A percentile compares a stretch with the other conserved stretches of the same genome.
phyloP scores from a whole-genome alignment of 2,797 vertebrate species.

The Odontamblyopus rebecca region DNA sequence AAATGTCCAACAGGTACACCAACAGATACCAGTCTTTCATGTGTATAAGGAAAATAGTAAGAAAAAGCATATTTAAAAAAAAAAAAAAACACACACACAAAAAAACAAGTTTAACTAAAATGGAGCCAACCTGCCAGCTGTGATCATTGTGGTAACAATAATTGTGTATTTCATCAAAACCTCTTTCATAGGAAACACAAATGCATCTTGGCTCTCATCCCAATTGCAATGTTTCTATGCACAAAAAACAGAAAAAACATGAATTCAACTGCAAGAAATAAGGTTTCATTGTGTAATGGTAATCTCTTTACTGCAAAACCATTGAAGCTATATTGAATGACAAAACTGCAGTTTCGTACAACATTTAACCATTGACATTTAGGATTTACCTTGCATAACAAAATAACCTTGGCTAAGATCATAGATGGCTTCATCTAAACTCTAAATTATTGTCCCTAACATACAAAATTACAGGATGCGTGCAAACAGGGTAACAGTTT shows the following conservation, averaged over 20 bases:
- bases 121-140: conserved; percentile 85
- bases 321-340: not conserved
- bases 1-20: conserved; percentile 83
- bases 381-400: not conserved
- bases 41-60: conserved; percentile 6
- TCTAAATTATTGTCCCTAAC: not conserved
- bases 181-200: conserved; percentile 75
- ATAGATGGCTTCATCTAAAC: not conserved
- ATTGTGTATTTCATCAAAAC: conserved; percentile 78
- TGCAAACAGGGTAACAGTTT: not conserved
- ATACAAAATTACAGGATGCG: not conserved
- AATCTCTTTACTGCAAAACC: not conserved
- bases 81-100: too few relatives aligned
- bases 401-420: not conserved
- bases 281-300: not conserved
- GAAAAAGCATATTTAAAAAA: not conserved
- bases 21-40: conserved; percentile 81
- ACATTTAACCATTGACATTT: not conserved
- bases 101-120: not conserved
- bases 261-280: not conserved
- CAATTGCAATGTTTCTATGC: conserved; percentile 86
- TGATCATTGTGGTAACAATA: conserved; percentile 86
- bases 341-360: not conserved
- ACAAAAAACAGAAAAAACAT: not conserved
- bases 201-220: conserved; percentile 66